Percentiles rank a stretch among this genome's conserved stretches.
phyloP scores from a whole-genome alignment of 2,797 vertebrate species.

The Sebastes variabilis region DNA sequence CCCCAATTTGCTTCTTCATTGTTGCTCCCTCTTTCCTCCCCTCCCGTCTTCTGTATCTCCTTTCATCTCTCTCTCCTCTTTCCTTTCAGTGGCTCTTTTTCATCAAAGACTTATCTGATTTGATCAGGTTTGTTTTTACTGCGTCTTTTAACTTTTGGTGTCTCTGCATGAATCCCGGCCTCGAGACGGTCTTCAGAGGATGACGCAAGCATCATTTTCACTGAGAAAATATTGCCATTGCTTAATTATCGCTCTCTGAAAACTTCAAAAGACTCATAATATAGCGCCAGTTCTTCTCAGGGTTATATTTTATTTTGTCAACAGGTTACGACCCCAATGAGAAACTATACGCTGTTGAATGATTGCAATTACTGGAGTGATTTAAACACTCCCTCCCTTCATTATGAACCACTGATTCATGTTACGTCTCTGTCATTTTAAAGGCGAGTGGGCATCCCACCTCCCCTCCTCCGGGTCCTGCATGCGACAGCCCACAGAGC shows the following conservation, averaged over 20 bases:
- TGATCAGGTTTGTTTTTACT: background rate
- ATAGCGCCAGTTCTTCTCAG: background rate
- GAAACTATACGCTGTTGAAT: background rate
- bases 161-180: background rate
- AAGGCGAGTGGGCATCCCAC: conserved; percentile 8
- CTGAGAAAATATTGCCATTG: background rate
- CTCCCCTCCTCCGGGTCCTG: conserved; percentile 33
- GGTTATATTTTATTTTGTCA: conserved; percentile 24
- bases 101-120: background rate
- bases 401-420: conserved; percentile 39
- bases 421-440: conserved; percentile 41
- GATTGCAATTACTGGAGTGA: background rate
- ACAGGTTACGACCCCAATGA: conserved; percentile 13
- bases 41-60: background rate
- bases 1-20: background rate
- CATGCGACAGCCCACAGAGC: conserved; percentile 49
- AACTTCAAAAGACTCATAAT: background rate
- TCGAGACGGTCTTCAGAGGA: background rate
- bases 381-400: conserved; percentile 15
- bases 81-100: background rate
- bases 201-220: conserved; percentile 1
- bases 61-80: background rate
- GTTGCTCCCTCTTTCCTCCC: background rate
- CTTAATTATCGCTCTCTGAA: background rate
- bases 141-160: background rate